A percentile compares a stretch with the other conserved stretches of the same genome.
Conservation (phyloP, 2,797 vertebrate genomes). For the Hylomyscus alleni region DNA sequence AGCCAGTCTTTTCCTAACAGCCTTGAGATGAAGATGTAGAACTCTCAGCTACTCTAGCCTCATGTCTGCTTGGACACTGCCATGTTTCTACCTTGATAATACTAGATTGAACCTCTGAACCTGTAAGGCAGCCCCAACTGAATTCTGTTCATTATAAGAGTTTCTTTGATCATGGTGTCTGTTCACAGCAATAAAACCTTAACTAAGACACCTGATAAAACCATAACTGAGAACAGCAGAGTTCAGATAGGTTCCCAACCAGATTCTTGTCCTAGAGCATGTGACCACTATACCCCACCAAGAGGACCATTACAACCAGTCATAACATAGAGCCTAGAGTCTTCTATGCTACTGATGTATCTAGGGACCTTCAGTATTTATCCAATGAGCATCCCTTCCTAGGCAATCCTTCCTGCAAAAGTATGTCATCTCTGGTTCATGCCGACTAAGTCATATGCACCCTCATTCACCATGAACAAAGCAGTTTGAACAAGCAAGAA, state of each 20-base stretch:
- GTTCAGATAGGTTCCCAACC: not conserved
- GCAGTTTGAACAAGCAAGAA: not conserved
- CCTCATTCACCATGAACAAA: not conserved
- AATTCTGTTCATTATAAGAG: not conserved
- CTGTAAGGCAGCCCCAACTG: not conserved
- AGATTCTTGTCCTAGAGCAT: not conserved
- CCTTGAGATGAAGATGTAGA: too few relatives aligned
- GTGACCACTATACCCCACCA: not conserved
- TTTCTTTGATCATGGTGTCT: not conserved
- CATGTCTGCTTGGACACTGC: not conserved
- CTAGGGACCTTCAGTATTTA: not conserved
- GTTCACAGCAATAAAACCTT: not conserved
- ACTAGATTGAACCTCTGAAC: not conserved
- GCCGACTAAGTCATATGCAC: not conserved
- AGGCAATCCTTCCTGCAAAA: not conserved
- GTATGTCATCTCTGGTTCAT: not conserved
- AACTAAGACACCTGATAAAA: not conserved
- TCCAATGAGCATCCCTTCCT: not conserved
- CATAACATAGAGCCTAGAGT: not conserved
- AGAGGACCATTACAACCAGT: not conserved
- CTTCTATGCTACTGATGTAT: not conserved
- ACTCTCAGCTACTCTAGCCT: too few relatives aligned
- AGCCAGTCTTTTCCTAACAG: not conserved
- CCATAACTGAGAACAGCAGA: not conserved
- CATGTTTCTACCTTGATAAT: not conserved